Evolutionary conservation across 2,888 invertebrate genomes (phyloP).

Genomic region (Aphidoletes aphidimyza): DNA sequence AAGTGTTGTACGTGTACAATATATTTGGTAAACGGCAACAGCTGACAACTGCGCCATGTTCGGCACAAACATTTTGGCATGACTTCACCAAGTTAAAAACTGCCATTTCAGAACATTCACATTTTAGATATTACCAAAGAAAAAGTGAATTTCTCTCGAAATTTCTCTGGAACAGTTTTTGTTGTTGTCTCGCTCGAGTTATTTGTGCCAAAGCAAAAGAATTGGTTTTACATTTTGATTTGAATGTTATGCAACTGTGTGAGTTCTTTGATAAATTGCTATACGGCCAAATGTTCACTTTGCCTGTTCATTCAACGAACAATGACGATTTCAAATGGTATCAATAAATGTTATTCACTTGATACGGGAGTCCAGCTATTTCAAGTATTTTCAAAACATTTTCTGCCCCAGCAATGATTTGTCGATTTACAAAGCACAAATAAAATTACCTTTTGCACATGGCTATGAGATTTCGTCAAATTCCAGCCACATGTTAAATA

Average conservation of each 20-base stretch:
- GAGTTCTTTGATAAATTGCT: background rate
- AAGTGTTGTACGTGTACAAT: background rate
- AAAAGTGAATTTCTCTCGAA: background rate
- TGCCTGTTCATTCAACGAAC: background rate
- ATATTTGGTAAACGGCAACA: slow-evolving; percentile 33
- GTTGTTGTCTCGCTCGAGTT: background rate
- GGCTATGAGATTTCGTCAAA: no score
- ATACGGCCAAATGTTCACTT: background rate
- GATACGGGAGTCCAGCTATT: no score
- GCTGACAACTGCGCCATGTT: slow-evolving; percentile 7
- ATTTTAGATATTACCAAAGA: background rate
- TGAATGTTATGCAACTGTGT: slow-evolving; percentile 27
- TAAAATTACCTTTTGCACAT: no score
- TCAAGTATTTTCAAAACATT: background rate
- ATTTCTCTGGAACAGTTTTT: background rate
- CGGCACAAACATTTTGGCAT: slow-evolving; percentile 7
- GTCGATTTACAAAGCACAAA: background rate
- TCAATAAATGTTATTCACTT: background rate
- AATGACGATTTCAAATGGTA: background rate
- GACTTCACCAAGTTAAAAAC: slow-evolving; percentile 24
- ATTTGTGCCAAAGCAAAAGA: background rate
- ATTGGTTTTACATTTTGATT: slow-evolving; percentile 7
- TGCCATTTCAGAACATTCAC: background rate
- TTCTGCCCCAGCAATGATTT: background rate
- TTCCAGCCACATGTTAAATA: no score